These are phyloP conservation scores for Scaptomyza hsui DNA, from an alignment of 1,140 invertebrate species.

Conservation along the genomic window DNA sequence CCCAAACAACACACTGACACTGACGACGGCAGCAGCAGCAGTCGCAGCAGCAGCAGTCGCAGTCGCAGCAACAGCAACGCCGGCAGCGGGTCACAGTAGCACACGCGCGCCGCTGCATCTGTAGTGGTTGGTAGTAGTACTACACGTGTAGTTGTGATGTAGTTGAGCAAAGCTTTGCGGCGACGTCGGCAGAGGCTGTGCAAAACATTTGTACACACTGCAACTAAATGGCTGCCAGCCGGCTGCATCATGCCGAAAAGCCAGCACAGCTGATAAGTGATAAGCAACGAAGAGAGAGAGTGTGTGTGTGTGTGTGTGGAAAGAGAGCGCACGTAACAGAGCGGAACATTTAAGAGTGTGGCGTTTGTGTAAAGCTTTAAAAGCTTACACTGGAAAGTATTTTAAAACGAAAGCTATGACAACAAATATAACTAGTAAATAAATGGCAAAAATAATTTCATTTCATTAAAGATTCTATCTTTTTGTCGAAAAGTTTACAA, in stretches of 20 bases:
- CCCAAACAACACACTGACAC: conserved; percentile 56
- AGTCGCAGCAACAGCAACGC: conserved; percentile 22
- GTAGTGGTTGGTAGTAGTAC: conserved; percentile 39
- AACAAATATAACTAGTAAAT: background rate
- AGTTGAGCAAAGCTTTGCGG: conserved; percentile 65
- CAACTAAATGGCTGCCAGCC: conserved; percentile 22
- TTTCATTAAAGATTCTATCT: no score
- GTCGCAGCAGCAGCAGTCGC: conserved; percentile 36
- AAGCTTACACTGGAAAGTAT: conserved; percentile 47
- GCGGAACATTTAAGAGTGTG: conserved; percentile 12
- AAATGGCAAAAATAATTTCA: no score
- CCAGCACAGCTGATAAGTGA: conserved; percentile 76
- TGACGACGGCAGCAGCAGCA: conserved; percentile 19
- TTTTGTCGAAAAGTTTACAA: conserved; percentile 12
- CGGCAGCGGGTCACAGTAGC: conserved; percentile 43
- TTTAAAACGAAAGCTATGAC: background rate
- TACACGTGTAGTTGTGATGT: conserved; percentile 19
- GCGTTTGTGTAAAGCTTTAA: conserved; percentile 14
- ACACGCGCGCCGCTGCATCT: conserved; percentile 26
- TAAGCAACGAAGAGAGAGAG: conserved; percentile 45
- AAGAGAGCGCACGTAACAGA: conserved; percentile 3
- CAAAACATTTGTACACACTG: conserved; percentile 27
- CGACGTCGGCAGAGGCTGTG: conserved; percentile 43
- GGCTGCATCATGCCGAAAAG: conserved; percentile 54
- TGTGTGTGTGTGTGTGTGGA: background rate